These are phyloP conservation scores for Azorinus chamasolen DNA, from an alignment of 2,888 invertebrate species.

Conservation along the genomic window DNA sequence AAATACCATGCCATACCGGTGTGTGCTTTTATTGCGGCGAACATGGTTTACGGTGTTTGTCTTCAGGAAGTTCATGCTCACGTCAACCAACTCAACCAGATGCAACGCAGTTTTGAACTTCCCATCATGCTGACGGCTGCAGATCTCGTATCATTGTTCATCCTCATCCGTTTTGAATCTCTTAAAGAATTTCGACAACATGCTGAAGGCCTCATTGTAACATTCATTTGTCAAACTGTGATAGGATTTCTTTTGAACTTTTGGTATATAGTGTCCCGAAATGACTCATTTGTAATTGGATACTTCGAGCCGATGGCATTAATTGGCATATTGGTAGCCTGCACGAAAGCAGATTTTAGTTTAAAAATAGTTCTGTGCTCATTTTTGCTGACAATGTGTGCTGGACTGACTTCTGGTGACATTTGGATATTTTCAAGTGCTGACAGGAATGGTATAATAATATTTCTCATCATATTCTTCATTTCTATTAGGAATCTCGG, in stretches of 20 bases:
- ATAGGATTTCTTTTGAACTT: constrained; percentile 42
- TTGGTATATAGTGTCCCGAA: constrained; percentile 51
- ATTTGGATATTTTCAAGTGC: constrained; percentile 24
- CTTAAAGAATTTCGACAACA: constrained; percentile 25
- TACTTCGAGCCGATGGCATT: constrained; percentile 59
- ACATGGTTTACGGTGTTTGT: constrained; percentile 47
- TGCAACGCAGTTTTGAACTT: too few species aligned
- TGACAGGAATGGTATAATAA: constrained; percentile 49
- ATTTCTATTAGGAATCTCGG: constrained; percentile 57
- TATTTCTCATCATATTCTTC: constrained; percentile 57
- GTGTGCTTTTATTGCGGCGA: constrained; percentile 24
- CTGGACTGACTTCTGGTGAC: constrained; percentile 49
- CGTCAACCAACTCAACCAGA: constrained; percentile 1
- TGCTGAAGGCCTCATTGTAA: constrained; percentile 41
- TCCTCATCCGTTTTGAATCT: constrained; percentile 47
- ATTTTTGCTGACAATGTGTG: constrained; percentile 34
- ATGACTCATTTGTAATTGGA: constrained; percentile 50
- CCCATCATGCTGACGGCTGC: too few species aligned
- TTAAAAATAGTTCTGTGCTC: constrained; percentile 10
- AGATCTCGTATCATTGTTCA: constrained; percentile 1
- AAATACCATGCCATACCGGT: too few species aligned
- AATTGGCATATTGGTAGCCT: constrained; percentile 14
- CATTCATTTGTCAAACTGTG: constrained; percentile 40
- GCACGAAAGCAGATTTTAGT: too few species aligned
- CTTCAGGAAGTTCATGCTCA: constrained; percentile 54